Evolutionary conservation across 2,888 invertebrate species (phyloP).

Genomic region (Leistus spinibarbis): DNA sequence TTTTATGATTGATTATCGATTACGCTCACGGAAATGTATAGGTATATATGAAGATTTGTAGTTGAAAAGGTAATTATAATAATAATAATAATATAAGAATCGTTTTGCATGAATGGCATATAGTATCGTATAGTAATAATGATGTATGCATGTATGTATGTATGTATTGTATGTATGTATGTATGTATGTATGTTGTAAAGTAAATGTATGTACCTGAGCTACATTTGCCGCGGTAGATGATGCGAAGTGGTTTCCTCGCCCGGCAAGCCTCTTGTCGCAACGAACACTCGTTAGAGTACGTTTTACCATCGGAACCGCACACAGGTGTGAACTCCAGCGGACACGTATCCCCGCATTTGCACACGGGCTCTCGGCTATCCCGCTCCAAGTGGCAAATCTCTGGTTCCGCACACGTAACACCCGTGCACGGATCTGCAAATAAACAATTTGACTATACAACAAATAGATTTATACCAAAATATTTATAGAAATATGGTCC

Average conservation of each 20-base stretch:
- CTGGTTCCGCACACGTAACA: conserved; percentile 76
- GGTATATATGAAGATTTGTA: no score
- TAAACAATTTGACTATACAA: no score
- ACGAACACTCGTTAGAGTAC: conserved; percentile 82
- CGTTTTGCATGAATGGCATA: conserved; percentile 8
- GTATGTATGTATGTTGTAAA: not conserved
- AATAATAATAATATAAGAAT: conserved; percentile 35
- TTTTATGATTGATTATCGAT: no score
- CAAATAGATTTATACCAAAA: not conserved
- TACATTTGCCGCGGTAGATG: conserved; percentile 82
- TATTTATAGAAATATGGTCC: no score
- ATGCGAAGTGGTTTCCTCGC: conserved; percentile 74
- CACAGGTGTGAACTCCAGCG: conserved; percentile 74
- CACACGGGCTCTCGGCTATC: conserved; percentile 77
- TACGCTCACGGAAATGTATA: no score
- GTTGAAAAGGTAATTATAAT: no score
- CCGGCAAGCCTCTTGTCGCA: conserved; percentile 82
- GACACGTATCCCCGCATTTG: conserved; percentile 78
- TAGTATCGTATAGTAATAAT: not conserved
- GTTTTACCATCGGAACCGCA: conserved; percentile 82
- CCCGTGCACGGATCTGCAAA: conserved; percentile 83
- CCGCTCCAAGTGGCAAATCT: conserved; percentile 83
- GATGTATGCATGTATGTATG: not conserved
- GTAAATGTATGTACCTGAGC: conserved; percentile 74
- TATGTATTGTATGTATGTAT: no score